These are phyloP conservation scores for Petrosia ficiformis DNA, from an alignment of 37 sponge, comb jelly and placozoan species.

Conservation along the genomic window DNA sequence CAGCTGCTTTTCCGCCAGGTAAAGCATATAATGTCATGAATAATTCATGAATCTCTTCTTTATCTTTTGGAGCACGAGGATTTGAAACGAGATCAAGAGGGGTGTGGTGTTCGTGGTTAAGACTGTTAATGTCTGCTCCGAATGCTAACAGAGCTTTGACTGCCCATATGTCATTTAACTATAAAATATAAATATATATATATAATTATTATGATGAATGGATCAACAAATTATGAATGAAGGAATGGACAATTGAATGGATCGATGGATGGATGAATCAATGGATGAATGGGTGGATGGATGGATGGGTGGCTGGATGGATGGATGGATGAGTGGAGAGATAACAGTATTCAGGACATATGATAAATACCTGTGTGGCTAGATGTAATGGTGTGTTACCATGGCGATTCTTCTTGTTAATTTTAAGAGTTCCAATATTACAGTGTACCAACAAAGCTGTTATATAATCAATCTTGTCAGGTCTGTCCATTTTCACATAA, in stretches of 20 bases:
- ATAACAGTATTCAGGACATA: not conserved
- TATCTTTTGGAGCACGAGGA: not conserved
- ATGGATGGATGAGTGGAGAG: not conserved
- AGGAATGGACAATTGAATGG: too few species aligned
- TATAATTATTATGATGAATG: too few species aligned
- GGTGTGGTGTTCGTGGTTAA: slow-evolving; percentile 26
- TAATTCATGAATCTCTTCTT: not conserved
- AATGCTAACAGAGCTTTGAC: slow-evolving; percentile 58
- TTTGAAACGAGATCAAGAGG: slow-evolving; percentile 41
- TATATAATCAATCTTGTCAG: slow-evolving; percentile 17
- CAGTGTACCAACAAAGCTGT: slow-evolving; percentile 31
- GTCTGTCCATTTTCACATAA: slow-evolving; percentile 19
- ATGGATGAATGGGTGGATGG: not conserved
- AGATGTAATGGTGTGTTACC: slow-evolving; percentile 31
- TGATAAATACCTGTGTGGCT: slow-evolving; percentile 37
- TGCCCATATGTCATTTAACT: slow-evolving; percentile 32
- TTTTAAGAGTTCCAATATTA: slow-evolving; percentile 10
- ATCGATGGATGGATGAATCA: too few species aligned
- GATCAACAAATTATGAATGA: slow-evolving; percentile 1
- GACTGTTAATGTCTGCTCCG: slow-evolving; percentile 40
- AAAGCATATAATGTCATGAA: not conserved
- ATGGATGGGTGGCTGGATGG: not conserved
- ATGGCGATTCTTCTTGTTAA: slow-evolving; percentile 12
- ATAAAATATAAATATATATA: not conserved
- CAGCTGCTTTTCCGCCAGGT: not conserved